Percentiles rank a stretch among this genome's conserved stretches.
phyloP scores from a whole-genome alignment of 2,797 vertebrate species.

The Lateolabrax maculatus region DNA sequence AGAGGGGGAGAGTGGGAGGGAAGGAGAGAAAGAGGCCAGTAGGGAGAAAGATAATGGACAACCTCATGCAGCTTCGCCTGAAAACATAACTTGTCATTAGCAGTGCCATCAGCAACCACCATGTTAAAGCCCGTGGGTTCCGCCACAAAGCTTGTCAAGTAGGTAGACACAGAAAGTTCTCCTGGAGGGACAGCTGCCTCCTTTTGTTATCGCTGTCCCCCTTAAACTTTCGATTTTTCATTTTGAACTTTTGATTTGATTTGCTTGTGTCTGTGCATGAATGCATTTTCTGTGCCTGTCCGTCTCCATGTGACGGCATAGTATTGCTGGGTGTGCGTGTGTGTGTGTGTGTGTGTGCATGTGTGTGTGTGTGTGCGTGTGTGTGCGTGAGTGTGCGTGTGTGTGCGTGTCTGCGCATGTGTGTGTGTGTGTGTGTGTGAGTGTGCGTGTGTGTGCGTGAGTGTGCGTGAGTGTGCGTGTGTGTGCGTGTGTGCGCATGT shows the following conservation, averaged over 20 bases:
- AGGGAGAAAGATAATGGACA: constrained; percentile 74
- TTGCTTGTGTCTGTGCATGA: background rate
- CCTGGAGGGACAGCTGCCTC: constrained; percentile 33
- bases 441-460: constrained; percentile 10
- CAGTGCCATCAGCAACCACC: constrained; percentile 58
- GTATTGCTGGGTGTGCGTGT: background rate
- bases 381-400: background rate
- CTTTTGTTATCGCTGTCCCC: constrained; percentile 1
- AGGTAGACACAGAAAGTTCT: constrained; percentile 41
- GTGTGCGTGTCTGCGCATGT: no score
- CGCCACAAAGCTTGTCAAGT: constrained; percentile 36
- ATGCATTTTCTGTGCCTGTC: constrained; percentile 33
- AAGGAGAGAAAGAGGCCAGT: constrained; percentile 65
- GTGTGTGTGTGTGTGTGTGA: constrained; percentile 4
- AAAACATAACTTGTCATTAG: constrained; percentile 78
- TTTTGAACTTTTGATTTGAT: constrained; percentile 15
- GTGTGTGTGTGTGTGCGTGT: constrained; percentile 2
- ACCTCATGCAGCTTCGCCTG: constrained; percentile 74
- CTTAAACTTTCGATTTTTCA: constrained; percentile 18
- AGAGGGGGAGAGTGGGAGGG: constrained; percentile 49
- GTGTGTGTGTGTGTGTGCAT: constrained; percentile 5
- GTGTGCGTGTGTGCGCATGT: constrained; percentile 1
- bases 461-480: no score
- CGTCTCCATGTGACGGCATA: constrained; percentile 1
- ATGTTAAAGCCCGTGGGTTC: constrained; percentile 49